Evolutionary conservation across 2,113 vertebrate genomes (phyloP).

Genomic region (Seriola aureovittata): DNA sequence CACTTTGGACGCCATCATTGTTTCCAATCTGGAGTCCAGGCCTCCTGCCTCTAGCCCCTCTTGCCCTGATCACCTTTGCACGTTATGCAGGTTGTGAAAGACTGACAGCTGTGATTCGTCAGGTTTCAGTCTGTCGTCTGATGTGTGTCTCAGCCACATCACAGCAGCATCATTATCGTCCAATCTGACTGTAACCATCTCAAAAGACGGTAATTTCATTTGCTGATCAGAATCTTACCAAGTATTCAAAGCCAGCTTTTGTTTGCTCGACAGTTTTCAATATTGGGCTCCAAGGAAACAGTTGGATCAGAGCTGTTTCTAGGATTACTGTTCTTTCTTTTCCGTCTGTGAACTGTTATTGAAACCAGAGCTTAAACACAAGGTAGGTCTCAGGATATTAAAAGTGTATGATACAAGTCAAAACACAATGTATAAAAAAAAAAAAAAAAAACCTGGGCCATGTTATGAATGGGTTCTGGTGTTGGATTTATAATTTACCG

Average conservation of each 20-base stretch:
- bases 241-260: neutral
- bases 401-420: neutral
- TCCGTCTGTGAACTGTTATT: neutral
- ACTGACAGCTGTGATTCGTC: no score
- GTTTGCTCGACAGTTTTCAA: neutral
- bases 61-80: no score
- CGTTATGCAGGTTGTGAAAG: no score
- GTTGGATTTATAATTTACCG: constrained; percentile 19
- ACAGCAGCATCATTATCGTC: neutral
- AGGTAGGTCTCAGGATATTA: neutral
- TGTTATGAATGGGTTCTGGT: neutral
- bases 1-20: no score
- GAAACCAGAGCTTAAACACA: neutral
- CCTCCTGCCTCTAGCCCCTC: no score
- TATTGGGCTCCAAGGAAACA: neutral
- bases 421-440: neutral
- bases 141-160: no score
- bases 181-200: neutral
- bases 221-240: neutral
- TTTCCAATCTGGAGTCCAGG: no score
- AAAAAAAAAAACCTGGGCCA: neutral
- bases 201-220: no score
- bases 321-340: neutral
- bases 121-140: neutral
- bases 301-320: no score